Percentiles rank a stretch among this genome's conserved stretches.
Evolutionary conservation across 2,797 vertebrate genomes (phyloP).

Genomic region (Taeniopygia guttata): DNA sequence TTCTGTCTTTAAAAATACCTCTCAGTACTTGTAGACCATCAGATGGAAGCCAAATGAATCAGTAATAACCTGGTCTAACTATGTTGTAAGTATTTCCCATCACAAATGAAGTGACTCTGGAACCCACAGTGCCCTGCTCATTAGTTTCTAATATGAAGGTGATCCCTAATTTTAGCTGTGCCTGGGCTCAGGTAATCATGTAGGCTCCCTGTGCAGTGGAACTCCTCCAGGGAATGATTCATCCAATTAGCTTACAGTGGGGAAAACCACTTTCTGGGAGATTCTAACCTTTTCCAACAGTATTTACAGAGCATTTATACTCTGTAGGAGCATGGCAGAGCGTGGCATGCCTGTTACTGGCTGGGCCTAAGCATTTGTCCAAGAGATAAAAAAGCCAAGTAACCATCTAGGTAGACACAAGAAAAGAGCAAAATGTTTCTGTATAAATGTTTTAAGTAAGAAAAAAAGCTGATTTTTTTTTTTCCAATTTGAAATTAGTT

Average conservation of each 20-base stretch:
- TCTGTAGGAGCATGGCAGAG: not conserved
- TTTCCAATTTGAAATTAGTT: not conserved
- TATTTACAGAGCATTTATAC: not conserved
- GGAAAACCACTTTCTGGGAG: not conserved
- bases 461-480: not conserved
- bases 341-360: not conserved
- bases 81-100: not conserved
- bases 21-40: not conserved
- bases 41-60: not conserved
- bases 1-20: slow-evolving; percentile 24
- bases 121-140: not conserved
- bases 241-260: not conserved
- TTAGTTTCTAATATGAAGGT: slow-evolving; percentile 10
- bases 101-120: not conserved
- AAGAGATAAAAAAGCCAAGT: not conserved
- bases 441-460: not conserved
- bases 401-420: not conserved
- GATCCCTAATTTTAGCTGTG: not conserved
- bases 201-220: not conserved
- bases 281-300: not conserved
- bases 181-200: not conserved
- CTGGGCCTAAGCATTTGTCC: not conserved
- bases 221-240: slow-evolving; percentile 20
- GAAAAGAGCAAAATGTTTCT: not conserved
- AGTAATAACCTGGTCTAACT: not conserved